phyloP scores from a whole-genome alignment of 1,140 invertebrate species.

The Diachasma alloeum region DNA sequence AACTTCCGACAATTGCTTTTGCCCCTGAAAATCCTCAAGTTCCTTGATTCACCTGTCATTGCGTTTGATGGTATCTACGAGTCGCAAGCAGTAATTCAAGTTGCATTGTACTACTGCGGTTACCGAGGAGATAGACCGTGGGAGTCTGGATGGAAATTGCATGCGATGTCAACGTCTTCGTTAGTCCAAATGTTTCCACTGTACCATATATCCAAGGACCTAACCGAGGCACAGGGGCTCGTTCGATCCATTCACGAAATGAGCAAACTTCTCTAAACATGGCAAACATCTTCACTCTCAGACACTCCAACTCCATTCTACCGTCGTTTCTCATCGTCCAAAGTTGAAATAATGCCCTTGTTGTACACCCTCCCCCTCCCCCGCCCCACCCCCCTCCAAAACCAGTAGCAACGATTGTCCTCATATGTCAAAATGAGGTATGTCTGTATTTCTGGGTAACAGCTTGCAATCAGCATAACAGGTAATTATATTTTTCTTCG shows the following conservation, averaged over 20 bases:
- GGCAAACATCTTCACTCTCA: constrained; percentile 2
- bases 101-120: not conserved
- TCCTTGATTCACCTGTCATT: not conserved
- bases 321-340: not conserved
- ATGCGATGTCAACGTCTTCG: constrained; percentile 6
- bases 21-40: not conserved
- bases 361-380: not conserved
- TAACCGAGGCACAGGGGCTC: not conserved
- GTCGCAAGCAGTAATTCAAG: not conserved
- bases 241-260: constrained; percentile 15
- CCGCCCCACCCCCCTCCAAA: not conserved
- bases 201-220: not conserved
- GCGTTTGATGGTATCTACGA: not conserved
- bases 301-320: not conserved
- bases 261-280: constrained; percentile 1
- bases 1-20: too few species aligned
- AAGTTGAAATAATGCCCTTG: constrained; percentile 1
- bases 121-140: not conserved
- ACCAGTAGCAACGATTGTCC: not conserved
- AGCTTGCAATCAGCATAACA: not conserved
- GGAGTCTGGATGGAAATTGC: not conserved
- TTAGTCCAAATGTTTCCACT: constrained; percentile 4
- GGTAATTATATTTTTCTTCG: not conserved
- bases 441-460: not conserved
- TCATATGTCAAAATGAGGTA: not conserved